phyloP scores from a whole-genome alignment of 2,888 invertebrate species.

The Heteromurus nitidus region DNA sequence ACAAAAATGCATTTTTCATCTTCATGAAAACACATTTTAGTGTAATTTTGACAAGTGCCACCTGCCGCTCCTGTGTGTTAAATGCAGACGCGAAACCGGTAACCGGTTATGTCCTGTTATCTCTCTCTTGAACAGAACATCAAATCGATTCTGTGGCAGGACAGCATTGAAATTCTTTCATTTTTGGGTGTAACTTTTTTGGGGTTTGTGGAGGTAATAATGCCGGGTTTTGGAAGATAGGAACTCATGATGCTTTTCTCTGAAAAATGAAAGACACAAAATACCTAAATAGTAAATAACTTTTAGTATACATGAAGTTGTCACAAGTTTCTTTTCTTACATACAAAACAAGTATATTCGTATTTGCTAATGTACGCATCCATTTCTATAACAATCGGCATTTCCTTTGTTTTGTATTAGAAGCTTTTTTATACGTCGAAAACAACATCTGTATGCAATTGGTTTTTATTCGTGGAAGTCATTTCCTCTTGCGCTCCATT shows the following conservation, averaged over 20 bases:
- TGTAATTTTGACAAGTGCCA: conserved; percentile 58
- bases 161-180: neutral
- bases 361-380: neutral
- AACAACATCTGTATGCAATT: neutral
- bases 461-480: neutral
- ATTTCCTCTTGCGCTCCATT: neutral
- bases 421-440: neutral
- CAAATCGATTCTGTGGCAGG: neutral
- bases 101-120: conserved; percentile 41
- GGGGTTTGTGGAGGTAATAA: neutral
- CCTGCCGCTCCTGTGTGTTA: conserved; percentile 52
- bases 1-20: conserved; percentile 42
- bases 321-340: neutral
- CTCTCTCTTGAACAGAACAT: neutral
- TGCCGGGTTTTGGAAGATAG: neutral
- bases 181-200: neutral
- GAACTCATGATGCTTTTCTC: neutral
- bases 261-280: too few relatives aligned
- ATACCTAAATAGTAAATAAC: too few relatives aligned
- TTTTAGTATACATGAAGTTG: neutral
- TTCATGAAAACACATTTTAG: conserved; percentile 42
- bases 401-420: neutral
- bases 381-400: neutral
- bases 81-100: conserved; percentile 42
- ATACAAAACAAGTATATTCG: neutral